phyloP scores from a whole-genome alignment of 2,888 invertebrate species.

The Mesorhabditis spiculigera region DNA sequence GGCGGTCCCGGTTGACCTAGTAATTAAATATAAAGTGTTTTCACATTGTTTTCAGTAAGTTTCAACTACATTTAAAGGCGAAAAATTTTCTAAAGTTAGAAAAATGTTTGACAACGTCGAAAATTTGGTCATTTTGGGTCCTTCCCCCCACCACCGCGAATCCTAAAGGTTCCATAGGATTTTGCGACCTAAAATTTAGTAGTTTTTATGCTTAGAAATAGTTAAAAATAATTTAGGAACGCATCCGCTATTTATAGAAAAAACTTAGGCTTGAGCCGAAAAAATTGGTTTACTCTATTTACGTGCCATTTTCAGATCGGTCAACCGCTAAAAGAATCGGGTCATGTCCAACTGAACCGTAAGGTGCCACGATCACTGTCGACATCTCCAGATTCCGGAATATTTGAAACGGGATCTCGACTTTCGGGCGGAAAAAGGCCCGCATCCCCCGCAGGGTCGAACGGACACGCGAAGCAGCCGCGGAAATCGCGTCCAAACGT shows the following conservation, averaged over 20 bases:
- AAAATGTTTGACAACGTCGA: too few species aligned
- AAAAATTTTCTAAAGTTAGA: background rate
- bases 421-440: background rate
- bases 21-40: background rate
- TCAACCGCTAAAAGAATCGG: background rate
- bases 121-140: too few species aligned
- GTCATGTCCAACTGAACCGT: background rate
- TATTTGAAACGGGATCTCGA: background rate
- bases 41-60: background rate
- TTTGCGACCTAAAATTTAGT: too few species aligned
- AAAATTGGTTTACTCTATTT: too few species aligned
- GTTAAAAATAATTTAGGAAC: too few species aligned
- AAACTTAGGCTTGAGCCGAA: too few species aligned
- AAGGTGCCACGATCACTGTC: background rate
- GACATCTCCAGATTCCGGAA: background rate
- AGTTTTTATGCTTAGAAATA: too few species aligned
- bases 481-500: background rate
- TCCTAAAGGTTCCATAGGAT: too few species aligned
- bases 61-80: background rate
- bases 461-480: background rate
- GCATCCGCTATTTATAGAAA: too few species aligned
- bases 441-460: background rate
- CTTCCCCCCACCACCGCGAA: too few species aligned
- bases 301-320: background rate
- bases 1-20: background rate